A percentile compares a stretch with the other conserved stretches of the same genome.
phyloP scores from a whole-genome alignment of 2,113 vertebrate genomes.

The Monarcha castaneiventris region DNA sequence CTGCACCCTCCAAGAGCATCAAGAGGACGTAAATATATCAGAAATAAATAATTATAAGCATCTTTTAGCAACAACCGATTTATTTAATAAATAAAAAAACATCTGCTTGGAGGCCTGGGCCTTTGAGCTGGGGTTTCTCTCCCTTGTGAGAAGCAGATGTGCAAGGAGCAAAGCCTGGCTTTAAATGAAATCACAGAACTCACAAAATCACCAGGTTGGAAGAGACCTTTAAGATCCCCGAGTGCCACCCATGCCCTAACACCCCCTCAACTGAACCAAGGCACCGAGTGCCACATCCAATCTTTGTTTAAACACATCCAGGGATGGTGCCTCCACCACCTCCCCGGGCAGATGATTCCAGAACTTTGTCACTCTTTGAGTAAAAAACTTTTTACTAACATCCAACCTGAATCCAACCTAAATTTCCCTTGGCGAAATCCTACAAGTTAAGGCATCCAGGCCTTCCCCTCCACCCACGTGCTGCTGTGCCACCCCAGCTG shows the following conservation, averaged over 20 bases:
- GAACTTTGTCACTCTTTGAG: background rate
- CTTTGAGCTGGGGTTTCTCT: background rate
- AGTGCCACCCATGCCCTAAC: background rate
- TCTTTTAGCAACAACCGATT: background rate
- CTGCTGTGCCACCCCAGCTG: background rate
- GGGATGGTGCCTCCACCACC: background rate
- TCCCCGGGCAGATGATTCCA: background rate
- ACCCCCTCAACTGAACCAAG: background rate
- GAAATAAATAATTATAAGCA: background rate
- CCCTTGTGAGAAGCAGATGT: background rate
- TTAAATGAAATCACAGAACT: background rate
- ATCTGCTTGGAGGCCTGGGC: background rate
- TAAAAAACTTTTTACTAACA: background rate
- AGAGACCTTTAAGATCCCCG: background rate
- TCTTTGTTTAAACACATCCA: background rate
- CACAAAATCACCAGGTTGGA: background rate
- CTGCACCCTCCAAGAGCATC: background rate
- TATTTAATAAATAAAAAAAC: background rate
- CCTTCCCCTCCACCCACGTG: background rate
- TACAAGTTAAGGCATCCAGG: fast-evolving
- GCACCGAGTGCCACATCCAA: background rate
- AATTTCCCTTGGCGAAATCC: background rate
- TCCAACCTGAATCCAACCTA: background rate
- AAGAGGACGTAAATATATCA: fast-evolving
- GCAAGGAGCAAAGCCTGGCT: background rate